phyloP scores from a whole-genome alignment of 2,888 invertebrate species.

The Scaeva pyrastri region DNA sequence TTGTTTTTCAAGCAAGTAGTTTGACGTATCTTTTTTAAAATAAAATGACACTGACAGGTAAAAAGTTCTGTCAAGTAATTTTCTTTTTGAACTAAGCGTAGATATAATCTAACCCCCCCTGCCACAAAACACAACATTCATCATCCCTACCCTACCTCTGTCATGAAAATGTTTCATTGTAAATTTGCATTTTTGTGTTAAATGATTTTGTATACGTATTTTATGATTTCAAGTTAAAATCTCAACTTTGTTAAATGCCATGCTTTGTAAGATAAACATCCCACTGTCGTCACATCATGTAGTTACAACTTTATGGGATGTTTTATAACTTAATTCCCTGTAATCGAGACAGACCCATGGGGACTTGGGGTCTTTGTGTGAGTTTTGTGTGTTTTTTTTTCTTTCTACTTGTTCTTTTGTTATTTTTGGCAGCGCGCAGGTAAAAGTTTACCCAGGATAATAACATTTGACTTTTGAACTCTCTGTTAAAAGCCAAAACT shows the following conservation, averaged over 20 bases:
- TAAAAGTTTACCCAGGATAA: slow-evolving; percentile 45
- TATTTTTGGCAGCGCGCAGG: slow-evolving; percentile 26
- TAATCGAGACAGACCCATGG: slow-evolving; percentile 44
- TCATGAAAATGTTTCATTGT: too few relatives aligned
- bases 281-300: slow-evolving; percentile 26
- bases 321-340: slow-evolving; percentile 46
- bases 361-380: slow-evolving; percentile 17
- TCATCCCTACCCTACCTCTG: too few relatives aligned
- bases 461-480: slow-evolving; percentile 66
- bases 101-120: too few relatives aligned
- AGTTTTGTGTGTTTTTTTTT: background rate
- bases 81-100: too few relatives aligned
- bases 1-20: too few relatives aligned
- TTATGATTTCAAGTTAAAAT: background rate
- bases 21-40: too few relatives aligned
- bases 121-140: too few relatives aligned
- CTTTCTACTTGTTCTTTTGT: background rate
- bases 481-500: slow-evolving; percentile 33
- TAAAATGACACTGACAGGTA: too few relatives aligned
- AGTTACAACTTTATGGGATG: slow-evolving; percentile 30
- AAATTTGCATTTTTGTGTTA: too few relatives aligned
- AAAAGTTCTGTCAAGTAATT: too few relatives aligned
- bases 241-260: background rate
- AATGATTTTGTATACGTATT: too few relatives aligned
- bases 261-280: background rate